These are phyloP conservation scores for Pelecanus crispus DNA, from an alignment of 2,113 vertebrate species.

Conservation along the genomic window DNA sequence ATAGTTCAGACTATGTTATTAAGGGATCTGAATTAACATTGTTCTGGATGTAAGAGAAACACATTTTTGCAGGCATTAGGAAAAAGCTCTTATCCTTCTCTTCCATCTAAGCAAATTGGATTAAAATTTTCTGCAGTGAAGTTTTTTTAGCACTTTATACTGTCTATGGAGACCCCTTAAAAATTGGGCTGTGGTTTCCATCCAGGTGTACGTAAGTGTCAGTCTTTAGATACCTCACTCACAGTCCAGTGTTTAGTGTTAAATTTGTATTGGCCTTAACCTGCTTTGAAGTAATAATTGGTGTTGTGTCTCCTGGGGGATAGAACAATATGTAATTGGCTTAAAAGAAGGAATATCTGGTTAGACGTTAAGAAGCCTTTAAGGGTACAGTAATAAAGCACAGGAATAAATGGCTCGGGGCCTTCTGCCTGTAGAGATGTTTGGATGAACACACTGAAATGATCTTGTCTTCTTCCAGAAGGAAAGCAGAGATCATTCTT, in stretches of 20 bases:
- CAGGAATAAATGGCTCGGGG: background rate
- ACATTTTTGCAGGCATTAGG: background rate
- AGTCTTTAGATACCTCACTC: background rate
- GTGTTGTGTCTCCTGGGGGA: background rate
- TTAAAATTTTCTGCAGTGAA: background rate
- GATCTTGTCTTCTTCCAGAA: background rate
- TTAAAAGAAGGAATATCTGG: slow-evolving; percentile 38
- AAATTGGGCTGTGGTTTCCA: background rate
- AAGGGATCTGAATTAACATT: background rate
- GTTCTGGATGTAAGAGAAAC: background rate
- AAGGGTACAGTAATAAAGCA: slow-evolving; percentile 5
- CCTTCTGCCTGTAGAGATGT: background rate
- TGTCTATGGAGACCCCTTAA: background rate
- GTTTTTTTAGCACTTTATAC: background rate
- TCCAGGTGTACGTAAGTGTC: background rate
- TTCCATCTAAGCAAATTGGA: background rate
- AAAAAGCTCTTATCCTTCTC: background rate
- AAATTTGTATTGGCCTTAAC: background rate
- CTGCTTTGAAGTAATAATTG: slow-evolving; percentile 11
- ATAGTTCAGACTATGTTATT: background rate
- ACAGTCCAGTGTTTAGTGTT: background rate
- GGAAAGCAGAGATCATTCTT: background rate
- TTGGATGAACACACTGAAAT: background rate
- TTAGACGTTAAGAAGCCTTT: slow-evolving; percentile 28
- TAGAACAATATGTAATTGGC: slow-evolving; percentile 4